Base-by-base conservation (phyloP, 2,888 invertebrate species). In the Caenorhabditis parvicauda region DNA sequence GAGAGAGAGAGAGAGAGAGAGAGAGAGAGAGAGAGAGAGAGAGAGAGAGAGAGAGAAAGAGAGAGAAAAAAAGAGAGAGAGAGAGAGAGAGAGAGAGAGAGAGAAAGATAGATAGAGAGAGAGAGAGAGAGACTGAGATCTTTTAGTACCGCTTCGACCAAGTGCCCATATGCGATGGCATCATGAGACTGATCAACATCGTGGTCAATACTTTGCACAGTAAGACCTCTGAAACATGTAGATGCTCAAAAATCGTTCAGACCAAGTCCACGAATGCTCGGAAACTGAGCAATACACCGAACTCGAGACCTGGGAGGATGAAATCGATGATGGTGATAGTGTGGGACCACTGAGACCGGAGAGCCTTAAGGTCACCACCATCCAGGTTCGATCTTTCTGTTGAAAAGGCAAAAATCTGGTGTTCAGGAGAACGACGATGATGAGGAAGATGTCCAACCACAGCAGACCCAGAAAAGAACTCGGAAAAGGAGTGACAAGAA, bases 171-270 rank as follows among this genome's bases (percentile, higher is more conserved):
- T 83, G 82, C 51, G 81, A 82, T 7, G 88, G 89, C 76, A 86
- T 91, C 48, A 89, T 90, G 80, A 87, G 89, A 0, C 85, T 94
- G 64, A 88, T 96, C 50, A 87, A 89, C 70, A 89, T 95, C 72
- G 90, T 94, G 17, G 86, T 96, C 58, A 92, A 92, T 83, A 92
- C 94, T 0, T 84, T 98, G 65, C 90, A 92, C 81, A 65, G 68
- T 57, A 42, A 49, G 55, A 24, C 35, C 9, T 25, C 17, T 48
- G 27, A 6, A 53, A 35, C 25, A 39, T 24, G 12, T 7, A 21
- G 38, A 55, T 24, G 28, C 39, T 38, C 48, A 52, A 35, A 35
- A 32, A 7, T 35, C 3, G 14, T 24, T 24, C 50, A 67, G 62
- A 59, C 19, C 67, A 69, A 65, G 65, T 67, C 21, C 67, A 67